A percentile compares a stretch with the other conserved stretches of the same genome.
Evolutionary conservation across 1,140 invertebrate genomes (phyloP).

Genomic region (Triops cancriformis): DNA sequence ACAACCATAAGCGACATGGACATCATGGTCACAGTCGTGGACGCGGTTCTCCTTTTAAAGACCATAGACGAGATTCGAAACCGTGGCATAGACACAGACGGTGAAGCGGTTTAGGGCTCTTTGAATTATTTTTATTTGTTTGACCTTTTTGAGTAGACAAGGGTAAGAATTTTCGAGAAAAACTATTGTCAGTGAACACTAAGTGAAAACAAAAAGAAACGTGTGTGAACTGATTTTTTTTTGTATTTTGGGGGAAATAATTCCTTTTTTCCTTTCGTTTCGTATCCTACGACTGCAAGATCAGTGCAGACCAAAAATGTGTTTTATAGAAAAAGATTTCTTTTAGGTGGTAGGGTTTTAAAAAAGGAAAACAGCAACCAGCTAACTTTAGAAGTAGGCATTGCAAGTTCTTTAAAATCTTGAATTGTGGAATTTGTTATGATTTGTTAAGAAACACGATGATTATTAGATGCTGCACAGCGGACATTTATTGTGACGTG

Average conservation of each 20-base stretch:
- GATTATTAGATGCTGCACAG: background rate
- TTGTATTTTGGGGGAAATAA: background rate
- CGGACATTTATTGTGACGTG: conserved; percentile 7
- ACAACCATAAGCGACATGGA: background rate
- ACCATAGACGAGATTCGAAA: background rate
- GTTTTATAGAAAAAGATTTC: background rate
- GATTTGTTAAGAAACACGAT: background rate
- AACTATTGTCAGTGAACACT: background rate
- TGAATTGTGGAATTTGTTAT: background rate
- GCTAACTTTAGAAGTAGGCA: background rate
- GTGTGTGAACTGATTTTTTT: background rate
- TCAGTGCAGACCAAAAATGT: conserved; percentile 2
- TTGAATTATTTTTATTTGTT: too few species aligned
- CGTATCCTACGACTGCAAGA: background rate
- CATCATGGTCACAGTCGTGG: background rate
- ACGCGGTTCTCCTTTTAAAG: background rate
- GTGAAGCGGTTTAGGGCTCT: background rate
- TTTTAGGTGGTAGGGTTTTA: conserved; percentile 3
- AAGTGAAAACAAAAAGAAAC: background rate
- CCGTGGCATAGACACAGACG: background rate
- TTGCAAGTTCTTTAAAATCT: background rate
- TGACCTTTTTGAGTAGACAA: too few species aligned
- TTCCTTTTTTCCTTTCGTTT: background rate
- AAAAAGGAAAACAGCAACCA: background rate
- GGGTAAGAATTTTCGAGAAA: background rate